phyloP scores from a whole-genome alignment of 2,888 invertebrate genomes.

The Adineta ricciae region DNA sequence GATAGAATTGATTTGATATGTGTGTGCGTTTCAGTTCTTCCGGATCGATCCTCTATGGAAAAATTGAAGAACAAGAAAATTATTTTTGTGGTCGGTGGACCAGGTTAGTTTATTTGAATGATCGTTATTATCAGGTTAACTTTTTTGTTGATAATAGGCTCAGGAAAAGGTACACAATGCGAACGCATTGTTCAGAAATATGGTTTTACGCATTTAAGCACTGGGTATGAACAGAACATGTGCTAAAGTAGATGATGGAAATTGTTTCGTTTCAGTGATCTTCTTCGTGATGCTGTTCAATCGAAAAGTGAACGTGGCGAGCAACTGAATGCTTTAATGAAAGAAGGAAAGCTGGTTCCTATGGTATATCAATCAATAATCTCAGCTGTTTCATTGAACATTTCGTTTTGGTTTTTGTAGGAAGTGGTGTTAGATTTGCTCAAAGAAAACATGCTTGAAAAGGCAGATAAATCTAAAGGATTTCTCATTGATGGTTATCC shows the following conservation, averaged over 20 bases:
- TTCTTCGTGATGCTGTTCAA: constrained; percentile 75
- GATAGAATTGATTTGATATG: too few relatives aligned
- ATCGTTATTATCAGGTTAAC: too few relatives aligned
- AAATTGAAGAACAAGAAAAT: constrained; percentile 57
- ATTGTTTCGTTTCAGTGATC: too few relatives aligned
- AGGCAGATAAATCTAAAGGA: constrained; percentile 40
- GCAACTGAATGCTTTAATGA: constrained; percentile 73
- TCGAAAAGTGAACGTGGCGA: constrained; percentile 77
- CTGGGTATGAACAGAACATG: constrained; percentile 36
- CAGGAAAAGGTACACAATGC: constrained; percentile 91
- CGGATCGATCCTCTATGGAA: not conserved
- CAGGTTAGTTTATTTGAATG: constrained; percentile 55
- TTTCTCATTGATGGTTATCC: constrained; percentile 89
- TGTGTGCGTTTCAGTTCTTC: not conserved
- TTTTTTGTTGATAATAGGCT: constrained; percentile 43
- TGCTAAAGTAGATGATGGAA: not conserved
- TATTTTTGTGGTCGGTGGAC: constrained; percentile 83
- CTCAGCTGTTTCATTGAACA: constrained; percentile 62
- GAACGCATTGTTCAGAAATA: constrained; percentile 80
- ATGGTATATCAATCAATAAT: constrained; percentile 38
- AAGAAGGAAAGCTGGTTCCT: constrained; percentile 73
- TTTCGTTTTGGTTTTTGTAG: constrained; percentile 52
- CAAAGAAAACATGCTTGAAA: constrained; percentile 61
- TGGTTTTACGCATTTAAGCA: constrained; percentile 80
- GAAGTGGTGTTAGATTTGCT: constrained; percentile 69